Conservation (phyloP, 2,888 invertebrate genomes). For the Ectobius pallidus region DNA sequence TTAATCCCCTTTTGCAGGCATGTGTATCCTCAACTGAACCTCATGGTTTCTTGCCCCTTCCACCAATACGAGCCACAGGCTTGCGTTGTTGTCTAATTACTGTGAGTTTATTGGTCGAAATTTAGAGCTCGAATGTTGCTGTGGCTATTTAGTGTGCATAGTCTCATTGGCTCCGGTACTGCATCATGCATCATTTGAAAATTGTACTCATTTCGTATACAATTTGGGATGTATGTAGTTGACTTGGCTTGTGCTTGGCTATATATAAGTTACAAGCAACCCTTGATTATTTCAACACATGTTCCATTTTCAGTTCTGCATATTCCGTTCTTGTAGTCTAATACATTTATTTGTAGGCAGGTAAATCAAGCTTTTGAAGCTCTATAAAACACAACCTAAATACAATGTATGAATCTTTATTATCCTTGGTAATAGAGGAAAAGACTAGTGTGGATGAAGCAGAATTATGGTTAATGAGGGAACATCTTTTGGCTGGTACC, state of each 20-base stretch:
- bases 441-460: no score
- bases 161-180: background rate
- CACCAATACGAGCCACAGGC: slow-evolving; percentile 43
- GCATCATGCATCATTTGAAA: background rate
- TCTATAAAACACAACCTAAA: no score
- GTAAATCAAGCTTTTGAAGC: background rate
- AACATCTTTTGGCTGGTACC: no score
- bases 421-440: no score
- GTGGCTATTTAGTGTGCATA: slow-evolving; percentile 27
- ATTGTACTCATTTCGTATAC: background rate
- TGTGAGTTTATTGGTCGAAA: slow-evolving; percentile 39
- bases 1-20: slow-evolving; percentile 35
- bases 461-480: no score
- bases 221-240: slow-evolving; percentile 20
- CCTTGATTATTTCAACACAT: slow-evolving; percentile 23
- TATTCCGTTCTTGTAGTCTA: background rate
- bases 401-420: no score
- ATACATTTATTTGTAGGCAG: background rate
- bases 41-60: slow-evolving; percentile 41
- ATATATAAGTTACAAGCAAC: slow-evolving; percentile 8
- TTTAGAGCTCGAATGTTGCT: slow-evolving; percentile 23
- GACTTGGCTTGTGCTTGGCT: slow-evolving; percentile 34
- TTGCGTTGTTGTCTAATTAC: slow-evolving; percentile 43
- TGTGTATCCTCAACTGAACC: slow-evolving; percentile 40
- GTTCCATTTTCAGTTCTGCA: background rate